phyloP scores from a whole-genome alignment of 1,140 invertebrate genomes.

The Drosophila tristis region DNA sequence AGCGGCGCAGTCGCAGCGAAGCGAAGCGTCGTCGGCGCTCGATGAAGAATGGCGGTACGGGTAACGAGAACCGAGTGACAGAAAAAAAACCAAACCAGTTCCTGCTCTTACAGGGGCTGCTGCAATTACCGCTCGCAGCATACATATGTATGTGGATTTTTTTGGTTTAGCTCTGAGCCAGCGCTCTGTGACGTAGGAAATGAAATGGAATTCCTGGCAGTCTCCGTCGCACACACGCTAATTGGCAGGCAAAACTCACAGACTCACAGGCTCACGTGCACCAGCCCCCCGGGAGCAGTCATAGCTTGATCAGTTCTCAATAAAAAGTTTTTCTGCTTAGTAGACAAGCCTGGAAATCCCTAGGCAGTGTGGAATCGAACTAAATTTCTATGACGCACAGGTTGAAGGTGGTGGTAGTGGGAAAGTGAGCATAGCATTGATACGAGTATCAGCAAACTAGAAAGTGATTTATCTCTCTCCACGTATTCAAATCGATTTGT shows the following conservation, averaged over 20 bases:
- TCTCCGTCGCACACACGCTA: constrained; percentile 42
- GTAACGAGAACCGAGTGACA: constrained; percentile 28
- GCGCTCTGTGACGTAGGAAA: constrained; percentile 74
- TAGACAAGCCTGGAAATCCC: constrained; percentile 72
- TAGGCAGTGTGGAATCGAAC: constrained; percentile 10
- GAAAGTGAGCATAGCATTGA: not conserved
- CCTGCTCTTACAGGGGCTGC: constrained; percentile 68
- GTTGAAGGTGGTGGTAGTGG: constrained; percentile 12
- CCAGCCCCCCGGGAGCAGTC: not conserved
- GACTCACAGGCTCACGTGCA: constrained; percentile 1
- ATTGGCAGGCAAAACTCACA: constrained; percentile 49
- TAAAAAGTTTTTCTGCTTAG: constrained; percentile 18
- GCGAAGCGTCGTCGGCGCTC: constrained; percentile 6
- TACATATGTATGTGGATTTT: constrained; percentile 22
- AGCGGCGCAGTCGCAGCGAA: constrained; percentile 21
- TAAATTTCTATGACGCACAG: constrained; percentile 49
- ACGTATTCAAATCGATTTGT: constrained; percentile 3
- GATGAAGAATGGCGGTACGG: constrained; percentile 44
- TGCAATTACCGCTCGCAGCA: constrained; percentile 70
- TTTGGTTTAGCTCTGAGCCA: constrained; percentile 8
- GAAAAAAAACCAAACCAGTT: constrained; percentile 67
- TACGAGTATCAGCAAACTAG: not conserved
- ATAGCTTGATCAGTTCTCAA: not conserved
- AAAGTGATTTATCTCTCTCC: not conserved
- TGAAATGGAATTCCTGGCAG: constrained; percentile 69